Evolutionary conservation across 2,113 vertebrate species (phyloP), one percentile per base, ranked within the genome.

Genomic region (Brachyhypopomus gauderio): DNA sequence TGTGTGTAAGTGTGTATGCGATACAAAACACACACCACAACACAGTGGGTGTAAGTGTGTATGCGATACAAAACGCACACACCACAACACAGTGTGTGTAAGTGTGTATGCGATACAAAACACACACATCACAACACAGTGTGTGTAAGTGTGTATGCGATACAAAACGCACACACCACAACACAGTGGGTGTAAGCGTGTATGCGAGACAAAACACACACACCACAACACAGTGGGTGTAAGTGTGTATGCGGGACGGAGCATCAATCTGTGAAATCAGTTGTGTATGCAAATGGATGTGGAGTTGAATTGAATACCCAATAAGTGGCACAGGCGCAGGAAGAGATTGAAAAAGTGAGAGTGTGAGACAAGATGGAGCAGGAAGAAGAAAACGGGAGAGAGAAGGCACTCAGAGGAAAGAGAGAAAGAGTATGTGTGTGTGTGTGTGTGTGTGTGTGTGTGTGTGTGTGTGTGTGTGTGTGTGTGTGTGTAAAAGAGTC

Each of bases 211-310:
- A n/a, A n/a, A n/a, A n/a, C n/a, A n/a, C n/a, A n/a, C n/a, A n/a
- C n/a, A n/a, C n/a, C n/a, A n/a, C n/a, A n/a, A n/a, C n/a, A n/a
- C n/a, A n/a, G n/a, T n/a, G n/a, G n/a, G n/a, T n/a, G n/a, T n/a
- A n/a, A n/a, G n/a, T 30, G 41, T 34, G 41, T n/a, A 58, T 34
- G 62, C 52, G 36, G 70, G 22, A 38, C 52, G 76, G 60, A 67
- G 55, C 20, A n/a, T 58, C 34, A 58, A 55, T 58, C 38, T 70
- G 41, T 45, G 41, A 70, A 48, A 60, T 69, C 60, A 41, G 60
- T 11, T 41, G 45, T 67, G 48, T n/a, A 17, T 59, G 80, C 63
- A 67, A 70, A 76, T 75, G 25, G 5, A 52, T 81, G 6, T 34
- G 23, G 1, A 6, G 62, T 23, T 22, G 22, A 67, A 67, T 2